Evolutionary conservation across 2,888 invertebrate species (phyloP).

Genomic region (Lampropteryx suffumata): DNA sequence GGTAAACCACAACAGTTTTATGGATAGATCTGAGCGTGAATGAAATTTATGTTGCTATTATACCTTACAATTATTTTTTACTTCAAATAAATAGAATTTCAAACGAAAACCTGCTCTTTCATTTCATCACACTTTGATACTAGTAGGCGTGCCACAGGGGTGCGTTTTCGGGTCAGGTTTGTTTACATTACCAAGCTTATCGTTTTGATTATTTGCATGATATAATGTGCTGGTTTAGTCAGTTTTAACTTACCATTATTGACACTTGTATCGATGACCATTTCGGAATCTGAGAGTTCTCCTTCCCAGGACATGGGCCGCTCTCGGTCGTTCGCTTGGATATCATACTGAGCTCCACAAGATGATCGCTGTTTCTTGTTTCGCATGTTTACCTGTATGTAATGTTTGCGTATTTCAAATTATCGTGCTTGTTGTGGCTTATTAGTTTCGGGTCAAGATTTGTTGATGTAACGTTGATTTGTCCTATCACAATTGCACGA

Average conservation of each 20-base stretch:
- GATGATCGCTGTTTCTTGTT: slow-evolving; percentile 85
- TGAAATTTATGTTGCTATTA: not conserved
- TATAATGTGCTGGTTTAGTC: not conserved
- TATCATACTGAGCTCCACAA: slow-evolving; percentile 69
- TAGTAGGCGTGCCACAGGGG: slow-evolving; percentile 1
- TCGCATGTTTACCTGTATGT: slow-evolving; percentile 84
- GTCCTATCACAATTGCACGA: no score
- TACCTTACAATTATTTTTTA: not conserved
- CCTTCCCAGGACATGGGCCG: slow-evolving; percentile 98
- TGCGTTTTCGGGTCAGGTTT: not conserved
- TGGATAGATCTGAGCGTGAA: not conserved
- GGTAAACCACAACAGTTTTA: slow-evolving; percentile 7
- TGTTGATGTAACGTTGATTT: no score
- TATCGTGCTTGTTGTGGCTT: no score
- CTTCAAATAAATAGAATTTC: not conserved
- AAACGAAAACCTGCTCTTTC: not conserved
- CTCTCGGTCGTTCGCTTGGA: slow-evolving; percentile 66
- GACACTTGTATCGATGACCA: slow-evolving; percentile 76
- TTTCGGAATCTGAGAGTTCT: slow-evolving; percentile 94
- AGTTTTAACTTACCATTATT: slow-evolving; percentile 58
- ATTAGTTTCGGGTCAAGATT: no score
- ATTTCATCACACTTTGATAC: not conserved
- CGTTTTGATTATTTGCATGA: not conserved
- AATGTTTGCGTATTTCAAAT: no score
- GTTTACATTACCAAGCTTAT: not conserved